phyloP scores from a whole-genome alignment of 2,888 invertebrate species.

The Trachelus troglodyta region DNA sequence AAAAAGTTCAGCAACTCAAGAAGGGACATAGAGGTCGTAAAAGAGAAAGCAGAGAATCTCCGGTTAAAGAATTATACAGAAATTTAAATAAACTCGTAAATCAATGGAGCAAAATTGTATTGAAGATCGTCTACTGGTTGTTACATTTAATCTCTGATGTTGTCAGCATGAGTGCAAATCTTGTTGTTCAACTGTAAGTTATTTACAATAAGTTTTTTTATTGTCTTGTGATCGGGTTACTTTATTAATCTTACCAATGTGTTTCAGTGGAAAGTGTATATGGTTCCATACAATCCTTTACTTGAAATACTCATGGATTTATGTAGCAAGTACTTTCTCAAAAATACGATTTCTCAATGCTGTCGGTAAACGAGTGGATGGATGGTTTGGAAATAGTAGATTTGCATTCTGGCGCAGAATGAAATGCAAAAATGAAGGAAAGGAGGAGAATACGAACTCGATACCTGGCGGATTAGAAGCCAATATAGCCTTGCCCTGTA shows the following conservation, averaged over 20 bases:
- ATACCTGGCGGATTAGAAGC: conserved; percentile 71
- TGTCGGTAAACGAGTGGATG: conserved; percentile 67
- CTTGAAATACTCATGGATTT: conserved; percentile 58
- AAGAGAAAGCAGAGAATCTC: conserved; percentile 64
- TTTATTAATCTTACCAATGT: conserved; percentile 1
- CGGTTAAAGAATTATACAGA: conserved; percentile 56
- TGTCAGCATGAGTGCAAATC: conserved; percentile 80
- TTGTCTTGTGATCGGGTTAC: background rate
- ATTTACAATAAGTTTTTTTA: conserved; percentile 12
- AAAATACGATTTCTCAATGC: conserved; percentile 60
- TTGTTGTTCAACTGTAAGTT: conserved; percentile 79
- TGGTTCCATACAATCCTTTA: conserved; percentile 61
- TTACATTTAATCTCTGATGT: conserved; percentile 84
- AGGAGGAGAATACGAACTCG: conserved; percentile 67
- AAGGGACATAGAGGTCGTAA: conserved; percentile 70
- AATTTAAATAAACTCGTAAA: conserved; percentile 68
- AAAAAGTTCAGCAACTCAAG: conserved; percentile 65
- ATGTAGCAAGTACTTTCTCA: conserved; percentile 51
- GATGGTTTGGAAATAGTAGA: conserved; percentile 71
- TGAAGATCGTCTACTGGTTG: conserved; percentile 79
- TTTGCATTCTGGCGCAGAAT: conserved; percentile 73
- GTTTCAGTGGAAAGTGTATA: conserved; percentile 56
- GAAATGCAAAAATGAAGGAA: conserved; percentile 63
- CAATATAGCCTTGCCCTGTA: conserved; percentile 86
- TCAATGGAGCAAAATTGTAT: conserved; percentile 70